Evolutionary conservation across 1,140 invertebrate species (phyloP).

Genomic region (Hyles vespertilio): DNA sequence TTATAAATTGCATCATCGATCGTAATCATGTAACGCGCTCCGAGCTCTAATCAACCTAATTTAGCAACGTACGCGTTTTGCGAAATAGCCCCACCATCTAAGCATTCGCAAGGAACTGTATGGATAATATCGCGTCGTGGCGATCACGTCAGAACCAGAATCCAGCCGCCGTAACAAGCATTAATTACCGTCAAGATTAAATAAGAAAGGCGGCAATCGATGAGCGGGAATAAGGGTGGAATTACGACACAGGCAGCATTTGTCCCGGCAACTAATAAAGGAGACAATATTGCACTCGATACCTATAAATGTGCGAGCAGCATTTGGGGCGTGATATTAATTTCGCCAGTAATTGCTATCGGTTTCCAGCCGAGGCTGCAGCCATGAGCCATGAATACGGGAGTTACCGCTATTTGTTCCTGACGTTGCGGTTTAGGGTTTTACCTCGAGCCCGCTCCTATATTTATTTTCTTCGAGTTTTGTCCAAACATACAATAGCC

Average conservation of each 20-base stretch:
- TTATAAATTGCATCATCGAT: slow-evolving; percentile 24
- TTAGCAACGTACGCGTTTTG: slow-evolving; percentile 5
- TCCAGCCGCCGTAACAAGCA: slow-evolving; percentile 41
- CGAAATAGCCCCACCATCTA: background rate
- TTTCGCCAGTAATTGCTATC: slow-evolving; percentile 74
- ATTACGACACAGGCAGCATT: slow-evolving; percentile 68
- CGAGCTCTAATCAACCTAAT: slow-evolving; percentile 10
- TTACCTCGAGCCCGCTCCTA: slow-evolving; percentile 57
- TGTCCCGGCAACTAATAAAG: slow-evolving; percentile 73
- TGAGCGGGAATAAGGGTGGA: slow-evolving; percentile 60
- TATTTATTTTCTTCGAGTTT: slow-evolving; percentile 73
- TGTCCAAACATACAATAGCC: slow-evolving; percentile 59
- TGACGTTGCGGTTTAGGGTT: slow-evolving; percentile 72
- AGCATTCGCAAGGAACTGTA: background rate
- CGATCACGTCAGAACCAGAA: slow-evolving; percentile 25
- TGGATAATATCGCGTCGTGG: slow-evolving; percentile 5
- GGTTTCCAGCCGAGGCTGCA: slow-evolving; percentile 66
- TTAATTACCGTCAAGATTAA: slow-evolving; percentile 72
- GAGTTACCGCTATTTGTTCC: slow-evolving; percentile 74
- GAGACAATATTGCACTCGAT: slow-evolving; percentile 75
- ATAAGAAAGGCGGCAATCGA: slow-evolving; percentile 70
- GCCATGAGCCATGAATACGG: slow-evolving; percentile 73
- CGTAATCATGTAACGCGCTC: slow-evolving; percentile 3
- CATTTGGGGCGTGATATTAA: slow-evolving; percentile 75
- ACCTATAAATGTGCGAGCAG: slow-evolving; percentile 73